Evolutionary conservation across 2,888 invertebrate genomes (phyloP), one percentile per base, ranked within the genome.

Genomic region (Nomada ferruginata): DNA sequence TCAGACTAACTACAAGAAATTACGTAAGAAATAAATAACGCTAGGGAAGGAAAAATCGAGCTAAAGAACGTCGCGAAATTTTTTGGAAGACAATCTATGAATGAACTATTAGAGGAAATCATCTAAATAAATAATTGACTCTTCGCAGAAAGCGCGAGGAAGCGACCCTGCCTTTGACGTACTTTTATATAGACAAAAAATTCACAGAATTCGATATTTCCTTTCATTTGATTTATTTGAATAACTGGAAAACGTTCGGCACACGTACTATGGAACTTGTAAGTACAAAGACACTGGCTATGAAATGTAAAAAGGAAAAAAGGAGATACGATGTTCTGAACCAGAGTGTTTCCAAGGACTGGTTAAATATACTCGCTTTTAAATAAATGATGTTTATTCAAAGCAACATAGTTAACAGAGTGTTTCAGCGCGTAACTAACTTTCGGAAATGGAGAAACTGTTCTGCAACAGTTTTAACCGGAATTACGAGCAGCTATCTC

Each of bases 81-180:
- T 53, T 60, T 61, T 44, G 66, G 57, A 79, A 63, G 77, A 83
- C 57, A 57, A 42, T 75, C 63, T 61, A 64, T 55, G 55, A 76
- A 60, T 73, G 71, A 84, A 77, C 85, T 83, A 29, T 59, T 44
- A 11, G 15, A 11, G 11, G 29, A 36, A 74, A 74, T 71, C 23
- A 26, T 60, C 57, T 65, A 65, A 78, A 26, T 52, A 71, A 73
- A 69, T 59, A 68, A 80, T 80, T 68, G 42, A 44, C 18, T 63
- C 55, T 44, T 50, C 9, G 47, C n/a, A 13, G 11, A 59, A 42
- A 18, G 20, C 23, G 29, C 18, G 23, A 10, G 20, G 61, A 18
- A 18, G 0, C 20, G n/a, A 57, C 47, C n/a, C 9, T 47, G 18
- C n/a, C 20, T 59, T 50, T 42, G n/a, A 50, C 23, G 20, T 44